Evolutionary conservation across 2,888 invertebrate species (phyloP).

Genomic region (Eilema griseolum): DNA sequence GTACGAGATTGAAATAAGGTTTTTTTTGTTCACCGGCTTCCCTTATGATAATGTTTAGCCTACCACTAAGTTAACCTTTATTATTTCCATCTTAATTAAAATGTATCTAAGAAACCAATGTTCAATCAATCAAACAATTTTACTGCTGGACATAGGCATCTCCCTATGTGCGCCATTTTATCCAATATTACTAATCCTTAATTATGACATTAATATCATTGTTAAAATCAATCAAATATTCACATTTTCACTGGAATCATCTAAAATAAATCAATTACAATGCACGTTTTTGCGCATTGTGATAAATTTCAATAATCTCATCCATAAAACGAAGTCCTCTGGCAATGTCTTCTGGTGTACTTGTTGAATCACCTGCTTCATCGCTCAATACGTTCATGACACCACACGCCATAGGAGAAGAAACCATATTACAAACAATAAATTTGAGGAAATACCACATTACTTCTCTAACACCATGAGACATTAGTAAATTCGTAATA

Average conservation of each 20-base stretch:
- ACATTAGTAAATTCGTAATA: background rate
- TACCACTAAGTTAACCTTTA: too few relatives aligned
- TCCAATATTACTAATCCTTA: too few relatives aligned
- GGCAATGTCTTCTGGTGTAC: background rate
- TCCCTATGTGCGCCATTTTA: too few relatives aligned
- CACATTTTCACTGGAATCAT: constrained; percentile 1
- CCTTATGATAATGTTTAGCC: too few relatives aligned
- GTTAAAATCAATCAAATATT: background rate
- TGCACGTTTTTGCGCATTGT: background rate
- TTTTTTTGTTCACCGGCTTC: too few relatives aligned
- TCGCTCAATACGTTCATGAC: background rate
- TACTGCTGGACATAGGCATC: too few relatives aligned
- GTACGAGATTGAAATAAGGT: too few relatives aligned
- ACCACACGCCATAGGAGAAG: background rate
- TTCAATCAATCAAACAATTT: too few relatives aligned
- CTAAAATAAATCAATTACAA: background rate
- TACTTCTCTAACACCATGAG: background rate
- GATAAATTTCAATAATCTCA: background rate
- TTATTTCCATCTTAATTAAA: too few relatives aligned
- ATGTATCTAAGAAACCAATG: too few relatives aligned
- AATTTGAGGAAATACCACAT: background rate
- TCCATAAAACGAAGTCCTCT: background rate
- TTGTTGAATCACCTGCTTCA: background rate
- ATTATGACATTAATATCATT: background rate
- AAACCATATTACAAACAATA: background rate